Evolutionary conservation across 2,797 vertebrate species (phyloP).

Genomic region (Amblyraja radiata): DNA sequence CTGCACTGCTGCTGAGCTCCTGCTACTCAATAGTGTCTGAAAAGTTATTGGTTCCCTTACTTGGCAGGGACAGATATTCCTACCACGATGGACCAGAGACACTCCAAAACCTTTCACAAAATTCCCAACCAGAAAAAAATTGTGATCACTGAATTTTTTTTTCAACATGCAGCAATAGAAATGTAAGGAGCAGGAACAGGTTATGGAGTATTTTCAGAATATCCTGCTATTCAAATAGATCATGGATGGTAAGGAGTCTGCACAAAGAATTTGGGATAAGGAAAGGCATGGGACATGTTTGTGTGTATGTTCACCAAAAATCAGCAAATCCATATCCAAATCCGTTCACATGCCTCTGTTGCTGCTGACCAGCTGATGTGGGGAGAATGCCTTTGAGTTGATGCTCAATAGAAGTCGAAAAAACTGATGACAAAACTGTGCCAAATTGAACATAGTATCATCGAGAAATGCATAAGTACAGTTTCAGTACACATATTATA

Average conservation of each 20-base stretch:
- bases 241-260: neutral
- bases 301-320: too few species aligned
- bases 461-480: too few species aligned
- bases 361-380: too few species aligned
- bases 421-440: too few species aligned
- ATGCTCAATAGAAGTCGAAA: too few species aligned
- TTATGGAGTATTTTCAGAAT: neutral
- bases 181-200: neutral
- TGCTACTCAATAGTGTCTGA: neutral
- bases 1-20: neutral
- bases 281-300: too few species aligned
- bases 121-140: neutral
- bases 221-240: neutral
- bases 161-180: neutral
- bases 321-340: too few species aligned
- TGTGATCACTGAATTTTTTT: neutral
- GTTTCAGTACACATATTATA: too few species aligned
- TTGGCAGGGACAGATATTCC: neutral
- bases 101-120: neutral
- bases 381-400: too few species aligned
- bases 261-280: too few species aligned
- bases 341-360: too few species aligned
- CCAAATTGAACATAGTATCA: too few species aligned
- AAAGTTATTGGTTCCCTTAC: neutral
- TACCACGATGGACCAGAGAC: neutral